These are phyloP conservation scores for Drosophila murphyi DNA, from an alignment of 1,140 invertebrate species.

Conservation along the genomic window DNA sequence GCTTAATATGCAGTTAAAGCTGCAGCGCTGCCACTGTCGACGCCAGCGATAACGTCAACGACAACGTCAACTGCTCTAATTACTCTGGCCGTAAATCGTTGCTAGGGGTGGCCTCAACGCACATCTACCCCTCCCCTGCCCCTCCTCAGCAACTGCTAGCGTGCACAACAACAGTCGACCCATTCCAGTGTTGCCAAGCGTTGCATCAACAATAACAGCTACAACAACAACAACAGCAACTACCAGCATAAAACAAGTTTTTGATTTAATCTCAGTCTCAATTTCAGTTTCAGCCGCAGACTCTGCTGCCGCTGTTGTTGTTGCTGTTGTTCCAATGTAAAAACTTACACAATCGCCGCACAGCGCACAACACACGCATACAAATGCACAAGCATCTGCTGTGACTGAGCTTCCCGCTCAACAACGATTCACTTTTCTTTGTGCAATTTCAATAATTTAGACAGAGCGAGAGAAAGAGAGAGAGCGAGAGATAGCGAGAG, in stretches of 20 bases:
- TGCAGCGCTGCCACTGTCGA: conserved; percentile 42
- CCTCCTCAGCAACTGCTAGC: too few relatives aligned
- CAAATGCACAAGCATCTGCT: conserved; percentile 29
- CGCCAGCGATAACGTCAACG: conserved; percentile 24
- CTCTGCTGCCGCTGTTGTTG: conserved; percentile 5
- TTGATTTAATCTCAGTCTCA: conserved; percentile 53
- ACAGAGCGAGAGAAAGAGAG: conserved; percentile 27
- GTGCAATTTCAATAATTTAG: conserved; percentile 77
- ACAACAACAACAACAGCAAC: conserved; percentile 5
- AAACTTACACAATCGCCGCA: conserved; percentile 73
- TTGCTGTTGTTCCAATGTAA: conserved; percentile 40
- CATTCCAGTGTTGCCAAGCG: conserved; percentile 42
- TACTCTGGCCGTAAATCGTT: conserved; percentile 51
- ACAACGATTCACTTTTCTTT: conserved; percentile 79
- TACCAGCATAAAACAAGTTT: conserved; percentile 67
- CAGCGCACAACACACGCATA: conserved; percentile 33
- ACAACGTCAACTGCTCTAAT: conserved; percentile 67
- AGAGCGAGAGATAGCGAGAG: background rate
- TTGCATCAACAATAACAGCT: conserved; percentile 42
- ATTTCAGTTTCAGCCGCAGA: conserved; percentile 42
- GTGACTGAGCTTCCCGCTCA: conserved; percentile 44
- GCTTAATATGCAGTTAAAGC: conserved; percentile 50
- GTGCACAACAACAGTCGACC: background rate
- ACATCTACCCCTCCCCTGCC: background rate
- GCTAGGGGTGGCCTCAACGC: conserved; percentile 43